Evolutionary conservation across 2,113 vertebrate genomes (phyloP).

Genomic region (Ibidorhyncha struthersii): DNA sequence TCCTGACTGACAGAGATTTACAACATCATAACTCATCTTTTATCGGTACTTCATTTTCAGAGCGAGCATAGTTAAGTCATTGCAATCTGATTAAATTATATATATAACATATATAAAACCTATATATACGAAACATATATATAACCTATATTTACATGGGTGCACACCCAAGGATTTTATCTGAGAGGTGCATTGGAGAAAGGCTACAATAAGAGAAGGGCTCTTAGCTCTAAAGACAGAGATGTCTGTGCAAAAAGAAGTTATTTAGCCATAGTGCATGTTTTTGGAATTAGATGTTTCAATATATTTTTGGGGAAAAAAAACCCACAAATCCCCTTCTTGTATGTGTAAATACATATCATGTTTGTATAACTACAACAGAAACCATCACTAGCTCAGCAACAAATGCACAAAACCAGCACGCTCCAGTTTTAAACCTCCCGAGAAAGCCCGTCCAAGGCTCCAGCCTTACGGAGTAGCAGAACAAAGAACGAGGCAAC

Average conservation of each 20-base stretch:
- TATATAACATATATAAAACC: background rate
- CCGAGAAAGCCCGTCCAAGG: background rate
- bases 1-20: background rate
- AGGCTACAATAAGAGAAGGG: background rate
- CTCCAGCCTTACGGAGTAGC: background rate
- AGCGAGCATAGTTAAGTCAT: background rate
- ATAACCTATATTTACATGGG: background rate
- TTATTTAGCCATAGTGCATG: background rate
- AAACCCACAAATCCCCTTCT: background rate
- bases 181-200: background rate
- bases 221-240: background rate
- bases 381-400: background rate
- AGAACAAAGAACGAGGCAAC: background rate
- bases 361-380: accelerated
- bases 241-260: background rate
- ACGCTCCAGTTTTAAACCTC: background rate
- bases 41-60: background rate
- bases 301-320: no score
- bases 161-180: background rate
- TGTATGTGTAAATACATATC: background rate
- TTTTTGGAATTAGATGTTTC: background rate
- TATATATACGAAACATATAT: background rate
- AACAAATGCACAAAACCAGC: background rate
- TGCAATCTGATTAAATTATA: background rate
- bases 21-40: background rate